Base-by-base conservation (phyloP, 64 coral and sea anemone genomes). In the Stichodactyla helianthus region DNA sequence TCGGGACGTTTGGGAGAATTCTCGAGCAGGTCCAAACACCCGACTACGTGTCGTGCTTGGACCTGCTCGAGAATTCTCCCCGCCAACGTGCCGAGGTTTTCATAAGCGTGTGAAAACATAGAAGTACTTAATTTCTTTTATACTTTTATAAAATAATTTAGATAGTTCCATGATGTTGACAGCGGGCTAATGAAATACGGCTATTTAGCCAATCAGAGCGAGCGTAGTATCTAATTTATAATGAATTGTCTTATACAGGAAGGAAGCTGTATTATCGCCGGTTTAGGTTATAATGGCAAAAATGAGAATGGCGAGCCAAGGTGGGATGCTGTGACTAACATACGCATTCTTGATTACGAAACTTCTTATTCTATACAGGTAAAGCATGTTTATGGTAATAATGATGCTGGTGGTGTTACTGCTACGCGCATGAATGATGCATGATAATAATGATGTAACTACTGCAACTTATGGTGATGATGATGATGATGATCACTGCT, bases 241-340 rank as follows among this genome's bases (percentile, higher is more conserved):
- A 13, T 55, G 13, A 14, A 63, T 15, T 86, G 59, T 89, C 26
- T 92, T 59, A n/a, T 79, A 28, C 60, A 98, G 96, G 96, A 98
- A 86, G 93, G 93, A 16, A 88, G 90, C 70, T 98, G 96, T 67
- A 98, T 98, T 53, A 87, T 98, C 23, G 79, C 92, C 70, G 96
- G 96, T 56, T 77, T 98, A 44, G 88, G 92, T 14, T 98, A 98
- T 55, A 98, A 95, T 86, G 96, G 96, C 16, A 89, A 85, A 50
- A 88, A 85, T 51, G 26, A 86, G 25, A 78, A 92, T 25, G 96
- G 89, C 23, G 50, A 78, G 25, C 61, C 86, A 14, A 89, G 86
- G 76, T 98, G 96, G 96, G 96, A 98, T 86, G 96, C 87, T 56
- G 83, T 94, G 55, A 91, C 89, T 50, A 98, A 98, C 63, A 89